A percentile compares a stretch with the other conserved stretches of the same genome.
Conservation (phyloP, 2,888 invertebrate species). For the Nebria brevicollis region DNA sequence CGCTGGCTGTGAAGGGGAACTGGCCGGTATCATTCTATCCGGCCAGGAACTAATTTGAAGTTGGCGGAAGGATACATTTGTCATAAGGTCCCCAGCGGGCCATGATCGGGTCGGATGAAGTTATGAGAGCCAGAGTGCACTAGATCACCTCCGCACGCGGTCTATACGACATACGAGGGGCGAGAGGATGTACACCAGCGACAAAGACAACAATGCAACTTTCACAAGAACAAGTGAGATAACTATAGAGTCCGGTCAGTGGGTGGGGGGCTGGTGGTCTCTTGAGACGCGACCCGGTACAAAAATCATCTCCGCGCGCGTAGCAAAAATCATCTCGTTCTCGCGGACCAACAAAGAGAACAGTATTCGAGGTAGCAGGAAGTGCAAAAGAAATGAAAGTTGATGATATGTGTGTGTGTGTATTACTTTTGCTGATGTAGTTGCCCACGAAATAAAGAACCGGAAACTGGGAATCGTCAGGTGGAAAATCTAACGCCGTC, state of each 20-base stretch:
- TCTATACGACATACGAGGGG: slow-evolving; percentile 49
- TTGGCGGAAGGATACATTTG: slow-evolving; percentile 66
- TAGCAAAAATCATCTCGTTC: slow-evolving; percentile 58
- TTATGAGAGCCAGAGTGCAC: slow-evolving; percentile 65
- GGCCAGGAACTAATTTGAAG: slow-evolving; percentile 64
- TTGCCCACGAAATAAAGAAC: slow-evolving; percentile 42
- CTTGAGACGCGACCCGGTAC: slow-evolving; percentile 54
- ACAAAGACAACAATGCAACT: slow-evolving; percentile 25
- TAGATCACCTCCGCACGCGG: slow-evolving; percentile 60
- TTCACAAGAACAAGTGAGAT: neutral
- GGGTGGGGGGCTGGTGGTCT: slow-evolving; percentile 50
- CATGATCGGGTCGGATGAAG: slow-evolving; percentile 66
- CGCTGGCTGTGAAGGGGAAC: neutral
- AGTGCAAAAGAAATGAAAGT: neutral
- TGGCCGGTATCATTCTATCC: slow-evolving; percentile 55
- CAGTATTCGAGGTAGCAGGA: neutral
- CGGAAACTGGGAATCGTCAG: slow-evolving; percentile 56
- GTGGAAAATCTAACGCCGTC: slow-evolving; percentile 53
- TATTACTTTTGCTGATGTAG: neutral
- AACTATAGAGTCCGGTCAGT: slow-evolving; percentile 13
- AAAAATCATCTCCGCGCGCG: slow-evolving; percentile 56
- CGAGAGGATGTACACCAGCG: slow-evolving; percentile 53
- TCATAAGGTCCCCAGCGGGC: slow-evolving; percentile 64
- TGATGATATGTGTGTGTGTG: neutral
- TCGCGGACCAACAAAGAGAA: slow-evolving; percentile 31